Base-by-base conservation (phyloP, 2,888 invertebrate genomes). In the Catocala fraxini region DNA sequence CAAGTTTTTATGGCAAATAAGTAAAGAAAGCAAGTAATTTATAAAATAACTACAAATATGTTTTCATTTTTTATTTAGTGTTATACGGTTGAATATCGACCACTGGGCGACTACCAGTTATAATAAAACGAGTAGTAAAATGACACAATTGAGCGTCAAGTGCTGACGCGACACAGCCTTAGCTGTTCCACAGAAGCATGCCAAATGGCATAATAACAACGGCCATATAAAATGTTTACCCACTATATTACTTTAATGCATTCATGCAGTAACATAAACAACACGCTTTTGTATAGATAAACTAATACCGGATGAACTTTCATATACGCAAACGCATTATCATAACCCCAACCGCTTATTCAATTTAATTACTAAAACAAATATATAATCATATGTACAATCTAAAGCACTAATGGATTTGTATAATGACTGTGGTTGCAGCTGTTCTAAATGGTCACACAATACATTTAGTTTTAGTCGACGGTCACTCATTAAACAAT, bases 401-500 rank as follows among this genome's bases (percentile, higher is more conserved):
- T 84, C 79, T 85, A 83, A 83, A 86, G 84, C 85, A 81, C 82
- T 86, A 84, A 86, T 85, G 84, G 83, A 82, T 83, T 82, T 81
- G 83, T 87, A 85, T 87, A 88, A 89, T 88, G 80, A 88, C 78
- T 84, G 87, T 80, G 88, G 86, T 86, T 83, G 85, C 83, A 85
- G 85, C 83, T 84, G 86, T 85, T 86, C 88, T 84, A 86, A 89
- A 90, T 88, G 86, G 81, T 83, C 81, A 81, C 83, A 85, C 83
- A 83, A 84, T 85, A 83, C 88, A 88, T 88, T 89, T 88, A 88
- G 89, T 87, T 90, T 87, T 87, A 89, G 88, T 84, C 81, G 85
- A 79, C 86, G 90, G 87, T 89, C 90, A 90, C 85, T 91, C 89
- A 90, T 91, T 92, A 90, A 92, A 91, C 92, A 92, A 91, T 90